These are phyloP conservation scores for Chondrosia reniformis DNA, from an alignment of 37 sponge, comb jelly and placozoan genomes.

Conservation along the genomic window DNA sequence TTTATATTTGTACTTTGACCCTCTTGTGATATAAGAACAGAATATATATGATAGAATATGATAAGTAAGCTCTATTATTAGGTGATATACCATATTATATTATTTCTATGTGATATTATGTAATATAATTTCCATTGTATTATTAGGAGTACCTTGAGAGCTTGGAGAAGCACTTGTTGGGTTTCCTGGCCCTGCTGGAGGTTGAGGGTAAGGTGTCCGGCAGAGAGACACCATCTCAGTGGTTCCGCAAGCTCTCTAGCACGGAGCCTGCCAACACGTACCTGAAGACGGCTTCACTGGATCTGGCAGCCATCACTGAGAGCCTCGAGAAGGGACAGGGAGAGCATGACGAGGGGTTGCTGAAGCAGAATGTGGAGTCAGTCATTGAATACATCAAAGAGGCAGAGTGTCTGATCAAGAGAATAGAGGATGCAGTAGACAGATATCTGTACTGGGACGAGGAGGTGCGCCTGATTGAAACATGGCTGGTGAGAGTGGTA, in stretches of 20 bases:
- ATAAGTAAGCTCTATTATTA: too few species aligned
- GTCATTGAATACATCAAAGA: neutral
- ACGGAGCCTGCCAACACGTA: conserved; percentile 55
- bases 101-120: neutral
- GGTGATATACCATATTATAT: too few species aligned
- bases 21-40: too few species aligned
- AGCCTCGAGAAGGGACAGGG: conserved; percentile 42
- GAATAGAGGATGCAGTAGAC: conserved; percentile 80
- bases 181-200: conserved; percentile 43
- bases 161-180: conserved; percentile 58
- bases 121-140: neutral
- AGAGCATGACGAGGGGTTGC: neutral
- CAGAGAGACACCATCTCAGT: conserved; percentile 27
- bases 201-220: neutral
- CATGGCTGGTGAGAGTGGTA: too few species aligned
- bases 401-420: conserved; percentile 51
- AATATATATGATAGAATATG: too few species aligned
- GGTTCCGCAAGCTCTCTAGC: conserved; percentile 59
- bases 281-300: conserved; percentile 46
- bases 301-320: conserved; percentile 57
- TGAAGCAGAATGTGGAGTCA: neutral
- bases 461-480: conserved; percentile 72
- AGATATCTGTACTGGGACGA: conserved; percentile 86
- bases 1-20: too few species aligned
- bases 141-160: conserved; percentile 50